Conservation (phyloP, 2,888 invertebrate genomes). For the Orthosia cruda region DNA sequence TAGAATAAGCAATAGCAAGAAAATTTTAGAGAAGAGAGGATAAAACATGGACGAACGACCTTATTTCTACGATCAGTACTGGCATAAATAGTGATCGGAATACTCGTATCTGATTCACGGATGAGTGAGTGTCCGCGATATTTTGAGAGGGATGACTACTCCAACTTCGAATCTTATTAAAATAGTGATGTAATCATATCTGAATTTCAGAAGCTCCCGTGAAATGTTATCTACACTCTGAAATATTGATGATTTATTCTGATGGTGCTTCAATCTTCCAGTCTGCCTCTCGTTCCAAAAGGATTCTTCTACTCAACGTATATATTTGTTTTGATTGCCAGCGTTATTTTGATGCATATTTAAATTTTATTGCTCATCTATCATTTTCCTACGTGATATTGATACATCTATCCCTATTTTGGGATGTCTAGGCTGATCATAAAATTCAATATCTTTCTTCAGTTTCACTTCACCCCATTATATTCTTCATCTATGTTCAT, state of each 20-base stretch:
- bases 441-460: neutral
- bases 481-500: neutral
- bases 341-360: no score
- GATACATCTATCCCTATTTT: no score
- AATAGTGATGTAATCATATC: conserved; percentile 51
- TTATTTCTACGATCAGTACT: conserved; percentile 18
- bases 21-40: neutral
- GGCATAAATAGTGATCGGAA: neutral
- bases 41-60: neutral
- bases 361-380: no score
- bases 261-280: neutral
- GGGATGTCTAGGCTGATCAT: neutral
- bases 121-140: conserved; percentile 46
- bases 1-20: neutral
- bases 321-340: no score
- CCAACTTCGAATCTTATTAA: conserved; percentile 38
- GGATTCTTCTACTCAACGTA: neutral
- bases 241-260: conserved; percentile 9
- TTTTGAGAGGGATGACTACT: conserved; percentile 56
- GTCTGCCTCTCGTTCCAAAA: neutral
- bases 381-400: neutral
- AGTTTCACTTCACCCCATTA: neutral
- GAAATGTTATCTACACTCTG: conserved; percentile 5
- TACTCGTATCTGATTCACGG: conserved; percentile 57
- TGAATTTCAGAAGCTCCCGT: conserved; percentile 20